Conservation (phyloP, 1,140 invertebrate genomes). For the Eumeta japonica region DNA sequence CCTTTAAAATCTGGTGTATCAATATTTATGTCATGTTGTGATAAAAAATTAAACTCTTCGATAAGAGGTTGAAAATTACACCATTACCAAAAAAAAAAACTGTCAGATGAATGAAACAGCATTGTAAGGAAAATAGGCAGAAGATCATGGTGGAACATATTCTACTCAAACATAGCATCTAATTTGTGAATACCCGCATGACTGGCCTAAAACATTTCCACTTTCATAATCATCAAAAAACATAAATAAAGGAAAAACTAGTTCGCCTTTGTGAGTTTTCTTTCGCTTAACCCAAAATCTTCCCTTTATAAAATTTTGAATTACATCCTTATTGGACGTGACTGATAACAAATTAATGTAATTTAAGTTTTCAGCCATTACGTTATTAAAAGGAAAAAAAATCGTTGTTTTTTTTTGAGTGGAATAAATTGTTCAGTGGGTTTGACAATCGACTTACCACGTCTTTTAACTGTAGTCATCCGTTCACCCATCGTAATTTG, state of each 20-base stretch:
- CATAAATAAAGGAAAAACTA: constrained; percentile 13
- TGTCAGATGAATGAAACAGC: constrained; percentile 17
- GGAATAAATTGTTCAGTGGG: no score
- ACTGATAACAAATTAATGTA: no score
- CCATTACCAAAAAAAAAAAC: constrained; percentile 15
- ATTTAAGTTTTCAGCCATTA: no score
- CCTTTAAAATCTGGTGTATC: constrained; percentile 7
- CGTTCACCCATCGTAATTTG: no score
- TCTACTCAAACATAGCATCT: constrained; percentile 18
- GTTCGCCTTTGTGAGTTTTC: no score
- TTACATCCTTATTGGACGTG: no score
- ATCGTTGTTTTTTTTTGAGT: no score
- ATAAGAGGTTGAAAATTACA: constrained; percentile 8
- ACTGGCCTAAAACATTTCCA: constrained; percentile 16
- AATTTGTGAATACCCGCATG: constrained; percentile 17
- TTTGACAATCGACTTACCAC: no score
- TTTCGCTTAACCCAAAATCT: no score
- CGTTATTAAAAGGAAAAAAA: no score
- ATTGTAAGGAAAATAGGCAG: constrained; percentile 15
- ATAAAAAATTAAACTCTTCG: constrained; percentile 7
- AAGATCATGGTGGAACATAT: constrained; percentile 16
- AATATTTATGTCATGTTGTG: neutral
- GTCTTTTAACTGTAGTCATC: no score
- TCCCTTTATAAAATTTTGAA: no score
- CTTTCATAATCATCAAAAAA: constrained; percentile 18